These are phyloP conservation scores for Diadema setosum DNA, from an alignment of 35 echinoderm and acorn worm species.

Conservation along the genomic window DNA sequence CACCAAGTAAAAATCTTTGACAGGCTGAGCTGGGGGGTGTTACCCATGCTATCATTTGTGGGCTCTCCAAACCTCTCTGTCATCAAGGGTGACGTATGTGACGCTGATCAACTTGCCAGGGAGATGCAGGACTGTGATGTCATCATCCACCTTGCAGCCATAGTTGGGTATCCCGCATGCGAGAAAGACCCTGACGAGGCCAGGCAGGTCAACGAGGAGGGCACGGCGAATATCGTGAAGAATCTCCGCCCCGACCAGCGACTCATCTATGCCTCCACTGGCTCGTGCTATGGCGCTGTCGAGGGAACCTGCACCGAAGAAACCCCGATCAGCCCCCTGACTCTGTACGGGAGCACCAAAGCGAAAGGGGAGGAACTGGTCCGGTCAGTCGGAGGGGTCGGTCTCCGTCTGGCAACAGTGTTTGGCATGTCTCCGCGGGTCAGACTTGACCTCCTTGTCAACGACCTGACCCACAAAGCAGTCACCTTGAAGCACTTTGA, in stretches of 20 bases:
- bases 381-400: constrained; percentile 37
- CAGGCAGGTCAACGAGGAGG: constrained; percentile 48
- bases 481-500: constrained; percentile 47
- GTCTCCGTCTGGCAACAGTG: constrained; percentile 66
- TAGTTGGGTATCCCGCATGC: constrained; percentile 76
- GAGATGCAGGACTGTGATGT: constrained; percentile 50
- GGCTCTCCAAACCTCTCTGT: constrained; percentile 43
- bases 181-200: constrained; percentile 67
- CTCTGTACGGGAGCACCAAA: constrained; percentile 69
- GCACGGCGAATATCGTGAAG: constrained; percentile 48
- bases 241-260: constrained; percentile 26
- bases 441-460: constrained; percentile 65
- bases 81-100: constrained; percentile 37
- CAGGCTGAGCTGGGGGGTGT: constrained; percentile 48
- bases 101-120: background rate
- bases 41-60: constrained; percentile 21
- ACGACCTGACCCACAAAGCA: constrained; percentile 69
- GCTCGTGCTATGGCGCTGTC: constrained; percentile 74
- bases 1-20: constrained; percentile 60
- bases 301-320: constrained; percentile 70
- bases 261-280: constrained; percentile 62
- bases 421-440: constrained; percentile 70
- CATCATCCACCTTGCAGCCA: constrained; percentile 72
- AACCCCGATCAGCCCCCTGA: constrained; percentile 60
- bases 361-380: constrained; percentile 61